Base-by-base conservation (phyloP, 2,797 vertebrate genomes). In the Fundulus diaphanus region DNA sequence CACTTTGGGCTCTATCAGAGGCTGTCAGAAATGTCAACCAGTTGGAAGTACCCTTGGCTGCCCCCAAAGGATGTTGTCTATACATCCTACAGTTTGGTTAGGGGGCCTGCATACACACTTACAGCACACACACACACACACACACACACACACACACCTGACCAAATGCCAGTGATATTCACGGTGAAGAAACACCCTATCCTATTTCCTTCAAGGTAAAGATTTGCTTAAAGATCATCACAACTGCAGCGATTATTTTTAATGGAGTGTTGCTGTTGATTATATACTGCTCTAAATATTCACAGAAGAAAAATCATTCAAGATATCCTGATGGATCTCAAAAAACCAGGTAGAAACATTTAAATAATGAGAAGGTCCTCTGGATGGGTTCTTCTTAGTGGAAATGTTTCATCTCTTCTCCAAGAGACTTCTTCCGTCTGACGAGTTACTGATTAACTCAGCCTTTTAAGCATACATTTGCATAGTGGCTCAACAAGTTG, bases 1-100 rank as follows among this genome's bases (percentile, higher is more conserved):
- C 84, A 85, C 78, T 73, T 76, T 80, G 76, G 79, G 86, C 89
- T 92, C 91, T 85, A 93, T 91, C 92, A 88, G 84, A 88, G 82
- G 80, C 91, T 92, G 93, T 92, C 92, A 93, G 91, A 94, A 95
- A 95, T 94, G 93, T 94, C 93, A 94, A 90, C 74, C 73, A 49
- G 73, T 83, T 82, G 82, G 76, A 86, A 81, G 90, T 85, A 90
- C 86, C 87, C 89, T 86, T 79, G 79, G 90, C 82, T 80, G 88
- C 78, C 88, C 87, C 76, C 46, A 77, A 88, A 90, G 88, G 91
- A 85, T 84, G 88, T 87, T 81, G 89, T 87, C 85, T 90, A 85
- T 80, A 59, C 84, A 80, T 82, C 87, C 83, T 65, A 76, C 81
- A 87, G 84, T 78, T 70, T 81, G 88, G 88, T 92, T 87, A 84